Base-by-base conservation (phyloP, 2,113 vertebrate genomes). In the Campylomormyrus tamandua region DNA sequence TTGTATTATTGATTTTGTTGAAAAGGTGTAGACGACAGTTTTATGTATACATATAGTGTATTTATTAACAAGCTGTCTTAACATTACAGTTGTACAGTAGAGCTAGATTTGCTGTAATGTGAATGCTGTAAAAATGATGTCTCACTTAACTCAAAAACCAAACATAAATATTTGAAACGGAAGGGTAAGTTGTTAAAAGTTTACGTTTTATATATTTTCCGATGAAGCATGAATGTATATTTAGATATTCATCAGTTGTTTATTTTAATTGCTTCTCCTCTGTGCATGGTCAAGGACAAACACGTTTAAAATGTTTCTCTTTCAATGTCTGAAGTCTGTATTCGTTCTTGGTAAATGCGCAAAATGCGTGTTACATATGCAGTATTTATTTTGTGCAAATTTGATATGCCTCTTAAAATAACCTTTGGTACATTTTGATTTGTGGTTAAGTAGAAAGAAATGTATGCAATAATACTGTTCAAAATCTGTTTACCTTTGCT, bases 201-300 rank as follows among this genome's bases (percentile, higher is more conserved):
- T 56, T 83, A 89, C 88, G 19, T 89, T 89, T 89, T 89, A 21
- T 89, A 83, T 83, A 56, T 89, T 83, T 89, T 52, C 49, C 24
- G 31, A 89, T 56, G 77, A 89, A 53, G 88, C 88, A 89, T 89
- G 88, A 89, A 52, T 83, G 88, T 89, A 83, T 80, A 39, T 52
- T 83, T 21, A 42, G 48, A 24, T 53, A 42, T 89, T 48, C 46
- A 74, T 74, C 84, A 53, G 58, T 24, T 52, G 27, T 80, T 89
- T 31, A 24, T 58, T 3, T 87, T 5, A 35, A 35, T 24, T 88
- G 87, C 42, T 66, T 24, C 31, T 62, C 52, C 19, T 87, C 35
- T 31, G 35, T 66, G 87, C 87, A 66, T 48, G 46, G 49, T 87
- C 53, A 87, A 58, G 52, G 87, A 87, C 39, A 58, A 62, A 45